These are phyloP conservation scores for Ophthalmolycus amberensis DNA, from an alignment of 2,113 vertebrate genomes.

Conservation along the genomic window DNA sequence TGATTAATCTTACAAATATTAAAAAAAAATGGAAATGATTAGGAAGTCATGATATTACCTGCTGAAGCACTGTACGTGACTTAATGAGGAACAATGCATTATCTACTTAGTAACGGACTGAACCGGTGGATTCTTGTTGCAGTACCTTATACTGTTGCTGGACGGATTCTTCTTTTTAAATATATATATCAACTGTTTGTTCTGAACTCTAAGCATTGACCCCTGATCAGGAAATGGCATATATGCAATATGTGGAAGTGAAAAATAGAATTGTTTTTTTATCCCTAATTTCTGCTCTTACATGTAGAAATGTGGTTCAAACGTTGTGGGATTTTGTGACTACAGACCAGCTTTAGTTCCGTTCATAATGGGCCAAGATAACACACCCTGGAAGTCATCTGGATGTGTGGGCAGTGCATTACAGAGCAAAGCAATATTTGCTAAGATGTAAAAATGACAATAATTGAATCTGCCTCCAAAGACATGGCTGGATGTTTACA, in stretches of 20 bases:
- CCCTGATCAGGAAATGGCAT: background rate
- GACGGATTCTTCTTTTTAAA: background rate
- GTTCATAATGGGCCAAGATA: constrained; percentile 4
- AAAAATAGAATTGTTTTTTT: background rate
- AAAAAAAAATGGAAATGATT: background rate
- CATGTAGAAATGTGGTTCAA: background rate
- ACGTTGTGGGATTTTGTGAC: background rate
- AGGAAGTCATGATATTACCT: background rate
- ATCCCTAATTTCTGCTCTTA: background rate
- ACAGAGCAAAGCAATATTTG: background rate
- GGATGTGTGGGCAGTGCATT: constrained; percentile 1
- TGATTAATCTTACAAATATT: background rate
- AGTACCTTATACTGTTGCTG: constrained; percentile 7
- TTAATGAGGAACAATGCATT: background rate
- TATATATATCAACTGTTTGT: constrained; percentile 7
- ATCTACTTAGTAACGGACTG: background rate
- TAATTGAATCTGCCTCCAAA: constrained; percentile 9
- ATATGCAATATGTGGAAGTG: background rate
- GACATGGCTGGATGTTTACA: constrained; percentile 16
- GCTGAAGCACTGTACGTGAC: background rate
- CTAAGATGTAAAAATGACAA: constrained; percentile 15
- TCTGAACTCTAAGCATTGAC: constrained; percentile 3
- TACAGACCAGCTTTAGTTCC: background rate
- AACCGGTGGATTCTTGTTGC: background rate
- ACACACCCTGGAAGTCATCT: constrained; percentile 15